Evolutionary conservation across 2,888 invertebrate species (phyloP), one percentile per base, ranked within the genome.

Genomic region (Melolontha melolontha): DNA sequence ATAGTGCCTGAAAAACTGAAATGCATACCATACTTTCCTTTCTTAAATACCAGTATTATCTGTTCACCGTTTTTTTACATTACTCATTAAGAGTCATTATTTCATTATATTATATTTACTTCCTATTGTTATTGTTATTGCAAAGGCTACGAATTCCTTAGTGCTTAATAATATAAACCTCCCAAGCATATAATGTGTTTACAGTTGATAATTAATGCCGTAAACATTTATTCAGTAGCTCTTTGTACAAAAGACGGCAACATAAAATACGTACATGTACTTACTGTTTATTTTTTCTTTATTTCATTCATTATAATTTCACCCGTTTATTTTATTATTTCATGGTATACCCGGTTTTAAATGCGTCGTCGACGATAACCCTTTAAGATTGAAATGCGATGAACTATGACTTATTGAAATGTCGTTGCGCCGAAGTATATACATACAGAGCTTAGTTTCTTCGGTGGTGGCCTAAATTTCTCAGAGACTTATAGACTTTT

Each of bases 401-500:
- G 59, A 59, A 59, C 59, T 59, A 59, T 59, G 59, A 44, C 59
- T 59, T 59, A 59, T 59, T 59, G 42, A 59, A 59, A 44, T 59
- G 59, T 59, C 59, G 59, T 59, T 59, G 59, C 10, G 59, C 59
- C 44, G 8, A 17, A 22, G 52, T 39, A 22, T 22, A 22, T 4
- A 22, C 22, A 22, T 4, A 22, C 22, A 16, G 12, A 34, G 29
- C 52, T 42, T 44, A 22, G 29, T 59, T 44, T 59, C 59, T 59
- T 14, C 59, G 42, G 29, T 47, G 59, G 59, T 59, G 59, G 59
- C 59, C 59, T 59, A 59, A 59, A 59, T 22, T 59, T 44, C 44
- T 42, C 22, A 22, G 22, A 57, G 57, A 42, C 22, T 22, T 22
- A 22, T 22, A 57, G 57, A 41, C 57, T 27, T 14, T 44, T 44